phyloP scores from a whole-genome alignment of 2,113 vertebrate genomes.

The Uropsilus gracilis region DNA sequence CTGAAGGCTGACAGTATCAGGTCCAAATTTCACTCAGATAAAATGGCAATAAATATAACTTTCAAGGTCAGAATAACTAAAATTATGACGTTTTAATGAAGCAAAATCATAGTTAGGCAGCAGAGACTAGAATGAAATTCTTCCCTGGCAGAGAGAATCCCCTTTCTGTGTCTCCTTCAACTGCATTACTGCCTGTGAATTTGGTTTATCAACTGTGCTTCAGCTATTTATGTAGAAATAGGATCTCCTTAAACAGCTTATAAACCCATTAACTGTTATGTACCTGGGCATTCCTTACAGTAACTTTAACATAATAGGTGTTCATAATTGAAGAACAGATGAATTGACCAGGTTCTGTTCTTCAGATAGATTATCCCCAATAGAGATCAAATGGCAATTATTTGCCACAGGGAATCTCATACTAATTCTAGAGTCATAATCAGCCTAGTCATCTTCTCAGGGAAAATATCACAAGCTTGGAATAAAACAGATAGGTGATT shows the following conservation, averaged over 20 bases:
- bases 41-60: not conserved
- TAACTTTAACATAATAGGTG: not conserved
- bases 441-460: not conserved
- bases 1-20: not conserved
- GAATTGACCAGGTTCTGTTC: not conserved
- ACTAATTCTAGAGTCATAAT: not conserved
- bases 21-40: not conserved
- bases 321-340: not conserved
- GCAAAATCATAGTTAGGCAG: not conserved
- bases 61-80: not conserved
- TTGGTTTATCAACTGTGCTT: not conserved
- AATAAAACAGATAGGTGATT: not conserved
- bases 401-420: not conserved
- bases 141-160: not conserved
- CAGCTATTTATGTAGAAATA: not conserved
- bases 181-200: not conserved
- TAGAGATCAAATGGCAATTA: not conserved
- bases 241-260: not conserved
- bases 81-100: not conserved
- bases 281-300: not conserved
- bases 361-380: not conserved
- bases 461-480: not conserved
- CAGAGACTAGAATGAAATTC: not conserved
- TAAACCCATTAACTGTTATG: not conserved
- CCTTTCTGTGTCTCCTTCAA: not conserved